Evolutionary conservation across 2,888 invertebrate genomes (phyloP), one percentile per base, ranked within the genome.

Genomic region (Xylocampa areola): DNA sequence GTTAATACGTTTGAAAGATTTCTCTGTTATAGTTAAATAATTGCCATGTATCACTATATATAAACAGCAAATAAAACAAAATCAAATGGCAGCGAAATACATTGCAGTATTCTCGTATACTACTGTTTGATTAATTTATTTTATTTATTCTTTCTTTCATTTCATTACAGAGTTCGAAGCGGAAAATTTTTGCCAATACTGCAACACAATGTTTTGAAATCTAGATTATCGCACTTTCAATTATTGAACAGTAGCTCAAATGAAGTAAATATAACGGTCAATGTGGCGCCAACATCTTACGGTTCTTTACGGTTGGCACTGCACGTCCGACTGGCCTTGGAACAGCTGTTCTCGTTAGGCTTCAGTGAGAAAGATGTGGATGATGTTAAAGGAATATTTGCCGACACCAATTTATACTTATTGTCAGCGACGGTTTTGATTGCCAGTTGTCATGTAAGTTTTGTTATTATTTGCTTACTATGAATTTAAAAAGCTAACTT

Each of bases 381-480:
- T 90, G 99, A 99, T 94, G 97, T 98, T 0, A 99, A 99, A 88
- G 97, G 98, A 44, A 97, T 99, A 75, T 98, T 99, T 90, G 97
- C 98, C 0, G 99, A 99, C 81, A 99, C 99, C 0, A 99, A 99
- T 87, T 94, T 99, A 33, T 98, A 98, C 86, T 95, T 99, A 55
- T 91, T 99, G 35, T 97, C 97, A 72, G 96, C 97, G 49, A 99
- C 99, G 1, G 96, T 99, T 71, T 94, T 97, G 77, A 97, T 99
- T 70, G 97, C 98, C 29, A 97, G 98, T 71, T 95, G 98, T 81
- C 99, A 99, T 95, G 98, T 99, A 93, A 96, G 97, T 95, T 55
- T 57, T 7, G 25, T n/a, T 39, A 2, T n/a, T 16, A 25, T 30
- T 30, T 10, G 10, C 0, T 5, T 36, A n/a, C 10, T 21, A 5